Conservation (phyloP, 2,888 invertebrate species). For the Meta bourneti region DNA sequence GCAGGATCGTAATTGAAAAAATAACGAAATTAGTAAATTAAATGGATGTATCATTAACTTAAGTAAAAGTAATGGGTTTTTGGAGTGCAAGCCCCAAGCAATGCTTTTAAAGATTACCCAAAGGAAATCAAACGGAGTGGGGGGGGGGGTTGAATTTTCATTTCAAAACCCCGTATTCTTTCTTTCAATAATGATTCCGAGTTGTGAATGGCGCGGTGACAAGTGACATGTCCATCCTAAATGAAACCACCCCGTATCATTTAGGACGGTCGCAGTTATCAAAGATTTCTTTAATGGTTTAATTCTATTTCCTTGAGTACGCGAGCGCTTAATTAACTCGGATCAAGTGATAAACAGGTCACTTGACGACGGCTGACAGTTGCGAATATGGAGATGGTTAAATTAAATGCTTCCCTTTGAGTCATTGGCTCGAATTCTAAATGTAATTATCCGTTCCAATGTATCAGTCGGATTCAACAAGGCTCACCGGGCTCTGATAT, state of each 20-base stretch:
- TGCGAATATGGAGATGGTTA: conserved; percentile 2
- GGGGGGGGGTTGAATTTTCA: conserved; percentile 8
- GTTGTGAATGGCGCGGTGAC: conserved; percentile 45
- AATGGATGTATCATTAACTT: conserved; percentile 50
- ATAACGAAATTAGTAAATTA: conserved; percentile 20
- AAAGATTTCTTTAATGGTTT: conserved; percentile 40
- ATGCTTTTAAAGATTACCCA: conserved; percentile 50
- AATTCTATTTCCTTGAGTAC: conserved; percentile 30
- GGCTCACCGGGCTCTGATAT: too few species aligned
- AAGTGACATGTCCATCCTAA: conserved; percentile 30
- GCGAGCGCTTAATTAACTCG: conserved; percentile 35
- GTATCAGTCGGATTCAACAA: too few species aligned
- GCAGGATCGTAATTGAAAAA: conserved; percentile 35
- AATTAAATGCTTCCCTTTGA: conserved; percentile 7
- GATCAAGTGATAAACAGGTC: not conserved
- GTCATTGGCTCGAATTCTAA: not conserved
- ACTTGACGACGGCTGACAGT: not conserved
- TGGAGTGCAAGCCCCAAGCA: conserved; percentile 22
- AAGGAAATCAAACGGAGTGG: conserved; percentile 51
- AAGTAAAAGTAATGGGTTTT: conserved; percentile 62
- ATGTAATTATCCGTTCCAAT: conserved; percentile 23
- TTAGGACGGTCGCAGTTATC: conserved; percentile 40
- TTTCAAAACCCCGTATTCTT: conserved; percentile 19
- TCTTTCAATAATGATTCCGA: conserved; percentile 28
- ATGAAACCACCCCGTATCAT: conserved; percentile 23